These are phyloP conservation scores for Campopleginae sp. DNA, from an alignment of 2,888 invertebrate species.

Conservation along the genomic window DNA sequence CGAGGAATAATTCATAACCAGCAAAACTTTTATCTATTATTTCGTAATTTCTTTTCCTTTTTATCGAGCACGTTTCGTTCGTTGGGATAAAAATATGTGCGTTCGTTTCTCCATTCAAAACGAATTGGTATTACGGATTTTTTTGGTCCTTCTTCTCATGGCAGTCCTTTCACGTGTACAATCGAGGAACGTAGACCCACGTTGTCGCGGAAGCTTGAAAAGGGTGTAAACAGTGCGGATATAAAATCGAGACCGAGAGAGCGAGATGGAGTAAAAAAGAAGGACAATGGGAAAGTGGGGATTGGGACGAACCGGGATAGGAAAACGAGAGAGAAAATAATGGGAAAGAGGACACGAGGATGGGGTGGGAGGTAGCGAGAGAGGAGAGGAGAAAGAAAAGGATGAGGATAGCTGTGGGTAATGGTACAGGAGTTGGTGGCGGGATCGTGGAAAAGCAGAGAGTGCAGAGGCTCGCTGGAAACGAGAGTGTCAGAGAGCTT, in stretches of 20 bases:
- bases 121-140: constrained; percentile 30
- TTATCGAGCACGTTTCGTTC: not conserved
- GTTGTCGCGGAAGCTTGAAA: constrained; percentile 55
- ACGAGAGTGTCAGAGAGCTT: constrained; percentile 58
- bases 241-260: constrained; percentile 15
- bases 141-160: not conserved
- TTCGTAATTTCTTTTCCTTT: not conserved
- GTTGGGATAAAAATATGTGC: not conserved
- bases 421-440: constrained; percentile 12
- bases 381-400: constrained; percentile 31
- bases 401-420: constrained; percentile 26
- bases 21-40: not conserved
- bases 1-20: not conserved
- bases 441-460: not conserved
- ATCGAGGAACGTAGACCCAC: constrained; percentile 49
- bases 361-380: constrained; percentile 29
- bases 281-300: not conserved
- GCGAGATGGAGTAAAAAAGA: constrained; percentile 18
- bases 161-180: constrained; percentile 48
- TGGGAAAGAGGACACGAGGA: constrained; percentile 18
- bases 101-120: constrained; percentile 47
- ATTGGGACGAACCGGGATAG: constrained; percentile 9
- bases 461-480: constrained; percentile 33
- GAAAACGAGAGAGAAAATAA: constrained; percentile 39
- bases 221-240: constrained; percentile 44